phyloP scores from a whole-genome alignment of 2,797 vertebrate genomes.

The Karalla daura region DNA sequence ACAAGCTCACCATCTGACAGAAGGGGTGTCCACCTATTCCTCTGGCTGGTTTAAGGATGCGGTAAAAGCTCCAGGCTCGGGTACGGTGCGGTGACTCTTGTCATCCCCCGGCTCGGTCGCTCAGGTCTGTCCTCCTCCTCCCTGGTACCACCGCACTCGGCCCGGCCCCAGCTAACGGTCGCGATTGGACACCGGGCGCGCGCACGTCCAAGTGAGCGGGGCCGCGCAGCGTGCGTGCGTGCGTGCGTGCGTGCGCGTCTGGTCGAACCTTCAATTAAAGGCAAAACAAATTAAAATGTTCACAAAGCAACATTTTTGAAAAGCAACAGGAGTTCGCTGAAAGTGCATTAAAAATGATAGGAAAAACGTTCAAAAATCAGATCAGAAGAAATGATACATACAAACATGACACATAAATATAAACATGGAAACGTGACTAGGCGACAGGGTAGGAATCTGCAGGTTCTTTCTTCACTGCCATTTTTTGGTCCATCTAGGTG shows the following conservation, averaged over 20 bases:
- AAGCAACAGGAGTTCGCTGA: too few species aligned
- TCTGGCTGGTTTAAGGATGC: not conserved
- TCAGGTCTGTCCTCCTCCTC: conserved; percentile 81
- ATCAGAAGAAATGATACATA: too few species aligned
- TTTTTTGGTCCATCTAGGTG: too few species aligned
- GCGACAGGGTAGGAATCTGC: too few species aligned
- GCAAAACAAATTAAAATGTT: not conserved
- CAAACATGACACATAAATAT: too few species aligned
- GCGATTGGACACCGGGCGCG: conserved; percentile 66
- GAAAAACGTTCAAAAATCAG: too few species aligned
- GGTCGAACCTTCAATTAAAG: conserved; percentile 14
- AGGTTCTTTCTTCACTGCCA: too few species aligned
- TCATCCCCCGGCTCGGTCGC: conserved; percentile 72
- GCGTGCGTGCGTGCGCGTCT: too few species aligned
- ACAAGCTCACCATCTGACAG: conserved; percentile 54
- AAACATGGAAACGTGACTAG: too few species aligned
- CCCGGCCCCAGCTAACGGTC: conserved; percentile 75
- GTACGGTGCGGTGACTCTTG: conserved; percentile 67
- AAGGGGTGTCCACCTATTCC: conserved; percentile 45
- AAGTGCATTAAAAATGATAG: too few species aligned
- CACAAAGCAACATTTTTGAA: too few species aligned
- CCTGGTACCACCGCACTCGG: conserved; percentile 79
- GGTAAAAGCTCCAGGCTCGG: conserved; percentile 4
- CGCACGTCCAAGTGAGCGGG: conserved; percentile 71
- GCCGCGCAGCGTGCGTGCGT: conserved; percentile 42